Conservation (phyloP, 2,113 vertebrate genomes). For the Danionella cerebrum region DNA sequence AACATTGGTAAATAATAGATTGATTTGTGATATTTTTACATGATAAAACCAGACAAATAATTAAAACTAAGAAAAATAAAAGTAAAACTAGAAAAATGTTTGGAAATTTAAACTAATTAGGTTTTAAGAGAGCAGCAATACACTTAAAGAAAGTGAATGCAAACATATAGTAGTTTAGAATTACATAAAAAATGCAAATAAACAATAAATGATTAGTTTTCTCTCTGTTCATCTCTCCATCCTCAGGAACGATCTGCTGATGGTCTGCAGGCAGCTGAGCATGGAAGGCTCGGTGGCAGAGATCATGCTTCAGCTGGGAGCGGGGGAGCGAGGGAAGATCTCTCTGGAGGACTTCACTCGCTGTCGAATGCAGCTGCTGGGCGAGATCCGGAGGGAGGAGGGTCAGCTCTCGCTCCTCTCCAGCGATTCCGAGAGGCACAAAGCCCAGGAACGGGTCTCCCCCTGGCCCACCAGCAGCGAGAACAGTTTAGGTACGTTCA, state of each 20-base stretch:
- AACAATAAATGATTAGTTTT: no score
- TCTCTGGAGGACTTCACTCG: conserved; percentile 76
- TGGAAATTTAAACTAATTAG: no score
- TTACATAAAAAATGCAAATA: no score
- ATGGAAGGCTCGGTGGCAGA: conserved; percentile 75
- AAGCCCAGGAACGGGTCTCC: conserved; percentile 55
- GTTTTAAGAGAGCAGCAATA: no score
- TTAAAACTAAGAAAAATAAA: no score
- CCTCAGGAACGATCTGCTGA: conserved; percentile 75
- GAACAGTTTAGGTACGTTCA: conserved; percentile 60
- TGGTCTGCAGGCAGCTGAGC: conserved; percentile 74
- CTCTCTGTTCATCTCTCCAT: no score
- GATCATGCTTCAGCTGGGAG: conserved; percentile 76
- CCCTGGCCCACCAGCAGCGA: conserved; percentile 73
- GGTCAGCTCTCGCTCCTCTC: conserved; percentile 63
- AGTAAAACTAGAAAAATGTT: no score
- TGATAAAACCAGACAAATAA: no score
- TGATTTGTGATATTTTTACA: no score
- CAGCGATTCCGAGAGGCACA: conserved; percentile 60
- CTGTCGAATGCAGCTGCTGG: conserved; percentile 69
- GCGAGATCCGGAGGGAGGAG: conserved; percentile 76
- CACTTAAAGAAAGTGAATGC: no score
- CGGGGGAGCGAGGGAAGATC: conserved; percentile 73
- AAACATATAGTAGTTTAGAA: no score
- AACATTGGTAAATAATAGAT: no score